Evolutionary conservation across 2,797 vertebrate genomes (phyloP).

Genomic region (Hyperoplus immaculatus): DNA sequence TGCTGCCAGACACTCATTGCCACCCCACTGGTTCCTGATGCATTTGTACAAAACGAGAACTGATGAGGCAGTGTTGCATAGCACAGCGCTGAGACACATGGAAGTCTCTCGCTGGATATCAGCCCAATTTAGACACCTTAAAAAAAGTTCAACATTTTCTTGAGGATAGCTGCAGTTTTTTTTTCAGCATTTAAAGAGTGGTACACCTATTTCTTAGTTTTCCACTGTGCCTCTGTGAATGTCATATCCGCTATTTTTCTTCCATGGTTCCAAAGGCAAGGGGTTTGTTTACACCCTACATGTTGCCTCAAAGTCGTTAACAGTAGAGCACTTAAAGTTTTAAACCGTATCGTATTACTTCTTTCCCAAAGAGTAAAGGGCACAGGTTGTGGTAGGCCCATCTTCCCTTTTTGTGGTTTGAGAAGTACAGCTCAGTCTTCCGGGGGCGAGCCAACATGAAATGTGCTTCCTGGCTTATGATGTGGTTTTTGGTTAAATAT

Average conservation of each 20-base stretch:
- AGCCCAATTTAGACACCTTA: not conserved
- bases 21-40: constrained; percentile 47
- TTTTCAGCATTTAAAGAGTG: constrained; percentile 15
- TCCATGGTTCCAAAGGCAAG: not conserved
- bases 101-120: constrained; percentile 11
- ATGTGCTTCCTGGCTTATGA: constrained; percentile 61
- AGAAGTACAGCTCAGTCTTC: constrained; percentile 47
- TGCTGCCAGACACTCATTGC: constrained; percentile 63
- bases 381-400: constrained; percentile 43
- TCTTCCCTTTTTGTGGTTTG: constrained; percentile 56
- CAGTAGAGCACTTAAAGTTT: constrained; percentile 36
- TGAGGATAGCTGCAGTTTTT: not conserved
- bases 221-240: not conserved
- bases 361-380: constrained; percentile 27
- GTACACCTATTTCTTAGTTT: not conserved
- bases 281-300: constrained; percentile 18
- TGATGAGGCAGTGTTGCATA: constrained; percentile 43
- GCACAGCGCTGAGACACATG: constrained; percentile 4
- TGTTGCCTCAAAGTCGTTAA: constrained; percentile 18
- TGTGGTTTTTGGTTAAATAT: constrained; percentile 46
- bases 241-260: not conserved
- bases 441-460: constrained; percentile 22
- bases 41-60: constrained; percentile 39
- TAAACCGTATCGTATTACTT: constrained; percentile 42
- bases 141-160: not conserved